Conservation (phyloP, 2,113 vertebrate species). For the Heterotilapia buettikoferi region DNA sequence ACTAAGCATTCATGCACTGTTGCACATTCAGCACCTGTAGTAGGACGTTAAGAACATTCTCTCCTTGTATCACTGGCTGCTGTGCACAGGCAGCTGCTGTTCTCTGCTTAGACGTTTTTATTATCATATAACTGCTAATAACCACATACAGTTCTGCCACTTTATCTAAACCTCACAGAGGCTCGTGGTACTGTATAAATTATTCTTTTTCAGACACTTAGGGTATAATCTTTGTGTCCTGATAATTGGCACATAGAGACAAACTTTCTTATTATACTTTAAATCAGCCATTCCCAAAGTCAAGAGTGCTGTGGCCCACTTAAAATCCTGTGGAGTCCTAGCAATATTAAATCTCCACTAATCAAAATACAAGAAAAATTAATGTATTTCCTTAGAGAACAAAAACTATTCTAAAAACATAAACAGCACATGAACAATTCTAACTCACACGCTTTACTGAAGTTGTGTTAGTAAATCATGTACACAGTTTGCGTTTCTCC, state of each 20-base stretch:
- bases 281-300: background rate
- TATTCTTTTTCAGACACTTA: background rate
- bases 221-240: background rate
- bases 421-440: background rate
- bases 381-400: fast-evolving
- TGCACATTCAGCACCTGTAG: background rate
- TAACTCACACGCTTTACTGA: background rate
- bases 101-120: background rate
- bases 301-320: background rate
- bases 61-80: background rate
- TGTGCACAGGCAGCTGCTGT: background rate
- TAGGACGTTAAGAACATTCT: background rate
- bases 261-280: fast-evolving
- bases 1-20: background rate
- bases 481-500: background rate
- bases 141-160: background rate
- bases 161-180: background rate
- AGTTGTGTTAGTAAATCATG: background rate
- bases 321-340: background rate
- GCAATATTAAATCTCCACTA: background rate
- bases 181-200: fast-evolving
- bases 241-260: background rate
- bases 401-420: background rate
- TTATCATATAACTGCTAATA: background rate
- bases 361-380: background rate